These are phyloP conservation scores for Myrmecobius fasciatus DNA, from an alignment of 2,113 vertebrate species.

Conservation along the genomic window DNA sequence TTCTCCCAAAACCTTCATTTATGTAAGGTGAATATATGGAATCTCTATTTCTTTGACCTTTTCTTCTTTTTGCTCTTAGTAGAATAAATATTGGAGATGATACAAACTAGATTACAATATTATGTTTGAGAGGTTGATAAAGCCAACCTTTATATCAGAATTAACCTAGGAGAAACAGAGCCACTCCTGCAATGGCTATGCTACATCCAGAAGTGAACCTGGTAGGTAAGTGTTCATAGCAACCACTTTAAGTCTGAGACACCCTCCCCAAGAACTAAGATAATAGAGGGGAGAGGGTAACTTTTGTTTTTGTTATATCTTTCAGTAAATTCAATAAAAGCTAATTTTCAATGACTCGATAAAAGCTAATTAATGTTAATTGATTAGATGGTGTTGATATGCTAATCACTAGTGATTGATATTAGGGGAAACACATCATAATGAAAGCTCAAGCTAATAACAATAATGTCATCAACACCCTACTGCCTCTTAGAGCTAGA, in stretches of 20 bases:
- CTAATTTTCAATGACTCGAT: too few relatives aligned
- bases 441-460: neutral
- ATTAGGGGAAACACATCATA: neutral
- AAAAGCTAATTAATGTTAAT: neutral
- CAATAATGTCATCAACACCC: neutral
- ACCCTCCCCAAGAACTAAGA: neutral
- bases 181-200: neutral
- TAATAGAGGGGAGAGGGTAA: neutral
- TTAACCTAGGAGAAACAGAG: neutral
- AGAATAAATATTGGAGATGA: neutral
- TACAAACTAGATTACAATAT: neutral
- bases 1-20: too few relatives aligned
- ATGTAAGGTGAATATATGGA: neutral
- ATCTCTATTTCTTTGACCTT: neutral
- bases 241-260: too few relatives aligned
- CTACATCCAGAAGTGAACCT: neutral
- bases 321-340: neutral
- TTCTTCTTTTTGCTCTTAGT: neutral
- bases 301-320: neutral
- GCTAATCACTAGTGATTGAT: neutral
- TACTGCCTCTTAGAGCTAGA: neutral
- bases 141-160: neutral
- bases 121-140: neutral
- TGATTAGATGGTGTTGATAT: neutral
- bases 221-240: neutral